Conservation (phyloP, 2,113 vertebrate species). For the Vulpes lagopus region DNA sequence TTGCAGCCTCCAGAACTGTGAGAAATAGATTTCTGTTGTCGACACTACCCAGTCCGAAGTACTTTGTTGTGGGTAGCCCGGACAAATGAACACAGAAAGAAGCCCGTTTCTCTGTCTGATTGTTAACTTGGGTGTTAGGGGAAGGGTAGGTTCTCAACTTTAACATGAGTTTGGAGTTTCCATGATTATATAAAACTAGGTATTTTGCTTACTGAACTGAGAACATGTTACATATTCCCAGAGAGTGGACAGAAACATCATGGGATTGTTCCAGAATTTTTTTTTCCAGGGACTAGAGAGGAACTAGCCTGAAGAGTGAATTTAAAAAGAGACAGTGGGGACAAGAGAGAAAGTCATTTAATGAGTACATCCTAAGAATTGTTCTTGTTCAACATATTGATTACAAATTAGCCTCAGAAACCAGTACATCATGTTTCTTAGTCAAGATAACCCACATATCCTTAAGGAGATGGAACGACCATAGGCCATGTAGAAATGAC, state of each 20-base stretch:
- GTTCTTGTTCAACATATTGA: neutral
- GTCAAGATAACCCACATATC: neutral
- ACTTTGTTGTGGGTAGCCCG: neutral
- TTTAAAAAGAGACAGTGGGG: neutral
- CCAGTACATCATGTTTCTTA: neutral
- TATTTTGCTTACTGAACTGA: conserved; percentile 17
- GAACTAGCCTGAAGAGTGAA: neutral
- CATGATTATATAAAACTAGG: neutral
- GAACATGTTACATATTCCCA: neutral
- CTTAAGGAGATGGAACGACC: neutral
- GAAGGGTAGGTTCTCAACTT: neutral
- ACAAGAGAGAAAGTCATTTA: neutral
- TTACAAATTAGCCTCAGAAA: neutral
- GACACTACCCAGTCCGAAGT: too few species aligned
- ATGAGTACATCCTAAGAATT: neutral
- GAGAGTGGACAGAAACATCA: neutral
- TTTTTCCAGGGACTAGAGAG: neutral
- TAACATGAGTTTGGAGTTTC: neutral
- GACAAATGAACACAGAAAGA: neutral
- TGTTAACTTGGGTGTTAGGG: neutral
- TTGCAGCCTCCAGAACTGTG: neutral
- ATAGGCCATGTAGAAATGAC: neutral
- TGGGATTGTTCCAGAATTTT: neutral
- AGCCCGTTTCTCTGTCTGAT: neutral
- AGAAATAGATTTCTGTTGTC: conserved; percentile 5